phyloP scores from a whole-genome alignment of 2,113 vertebrate species.

The Physeter macrocephalus region DNA sequence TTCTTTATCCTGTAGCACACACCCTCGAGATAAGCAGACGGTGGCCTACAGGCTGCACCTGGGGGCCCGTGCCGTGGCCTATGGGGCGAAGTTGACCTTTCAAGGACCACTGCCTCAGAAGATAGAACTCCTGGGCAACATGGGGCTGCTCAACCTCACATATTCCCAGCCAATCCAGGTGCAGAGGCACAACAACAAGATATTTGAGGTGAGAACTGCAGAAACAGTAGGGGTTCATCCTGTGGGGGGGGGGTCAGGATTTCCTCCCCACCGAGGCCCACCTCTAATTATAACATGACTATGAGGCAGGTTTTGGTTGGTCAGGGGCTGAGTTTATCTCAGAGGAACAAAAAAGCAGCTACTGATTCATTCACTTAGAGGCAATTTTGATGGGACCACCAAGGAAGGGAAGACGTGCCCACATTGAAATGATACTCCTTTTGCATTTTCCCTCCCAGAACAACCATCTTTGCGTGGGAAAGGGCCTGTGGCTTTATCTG shows the following conservation, averaged over 20 bases:
- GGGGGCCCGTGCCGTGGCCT: constrained; percentile 89
- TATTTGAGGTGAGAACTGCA: constrained; percentile 85
- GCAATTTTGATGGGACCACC: background rate
- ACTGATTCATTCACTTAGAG: background rate
- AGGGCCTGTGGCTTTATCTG: background rate
- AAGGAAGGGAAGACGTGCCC: background rate
- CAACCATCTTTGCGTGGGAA: background rate
- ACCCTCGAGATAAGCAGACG: constrained; percentile 90
- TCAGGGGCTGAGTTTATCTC: background rate
- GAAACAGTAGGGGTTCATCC: background rate
- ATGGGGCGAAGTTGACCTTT: constrained; percentile 84
- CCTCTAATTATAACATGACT: background rate
- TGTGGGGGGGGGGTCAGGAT: background rate
- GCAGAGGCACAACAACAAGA: constrained; percentile 12
- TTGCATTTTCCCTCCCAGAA: background rate
- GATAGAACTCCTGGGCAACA: constrained; percentile 18
- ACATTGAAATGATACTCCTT: background rate
- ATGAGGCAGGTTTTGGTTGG: background rate
- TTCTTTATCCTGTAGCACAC: constrained; percentile 80
- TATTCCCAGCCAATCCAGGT: constrained; percentile 82
- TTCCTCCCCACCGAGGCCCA: background rate
- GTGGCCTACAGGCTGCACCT: constrained; percentile 86
- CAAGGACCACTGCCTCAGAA: constrained; percentile 85
- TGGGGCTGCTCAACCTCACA: constrained; percentile 75
- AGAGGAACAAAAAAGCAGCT: background rate